A percentile compares a stretch with the other conserved stretches of the same genome.
Evolutionary conservation across 2,797 vertebrate genomes (phyloP).

Genomic region (Neostethus bicornis): DNA sequence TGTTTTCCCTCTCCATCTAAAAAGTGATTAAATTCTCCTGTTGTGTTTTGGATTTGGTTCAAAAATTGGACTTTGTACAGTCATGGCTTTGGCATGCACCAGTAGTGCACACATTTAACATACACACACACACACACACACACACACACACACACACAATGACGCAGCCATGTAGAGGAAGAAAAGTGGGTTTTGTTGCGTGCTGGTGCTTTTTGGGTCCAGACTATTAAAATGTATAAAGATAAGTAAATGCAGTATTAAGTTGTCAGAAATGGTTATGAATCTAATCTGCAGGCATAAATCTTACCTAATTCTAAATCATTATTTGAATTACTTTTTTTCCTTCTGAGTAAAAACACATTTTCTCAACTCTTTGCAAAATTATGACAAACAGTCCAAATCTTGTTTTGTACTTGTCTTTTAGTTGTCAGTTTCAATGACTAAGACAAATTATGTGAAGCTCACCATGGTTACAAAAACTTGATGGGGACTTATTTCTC

Average conservation of each 20-base stretch:
- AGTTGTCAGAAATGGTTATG: slow-evolving; percentile 41
- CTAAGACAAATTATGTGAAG: not conserved
- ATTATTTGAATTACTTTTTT: slow-evolving; percentile 17
- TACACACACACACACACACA: slow-evolving; percentile 17
- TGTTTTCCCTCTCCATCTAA: slow-evolving; percentile 23
- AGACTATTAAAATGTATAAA: slow-evolving; percentile 39
- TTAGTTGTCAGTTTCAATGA: not conserved
- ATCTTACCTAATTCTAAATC: slow-evolving; percentile 31
- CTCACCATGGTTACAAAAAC: not conserved
- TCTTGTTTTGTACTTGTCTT: not conserved
- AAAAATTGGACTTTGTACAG: slow-evolving; percentile 55
- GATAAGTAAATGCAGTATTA: slow-evolving; percentile 54
- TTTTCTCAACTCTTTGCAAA: slow-evolving; percentile 11
- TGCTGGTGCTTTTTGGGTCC: slow-evolving; percentile 26
- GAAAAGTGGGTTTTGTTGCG: slow-evolving; percentile 27
- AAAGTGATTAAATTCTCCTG: slow-evolving; percentile 66
- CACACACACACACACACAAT: slow-evolving; percentile 9
- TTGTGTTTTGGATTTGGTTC: slow-evolving; percentile 66
- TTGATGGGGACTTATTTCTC: not conserved
- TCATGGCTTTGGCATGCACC: slow-evolving; percentile 73
- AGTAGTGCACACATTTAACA: slow-evolving; percentile 34
- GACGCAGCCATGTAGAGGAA: no score
- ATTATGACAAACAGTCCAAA: slow-evolving; percentile 3
- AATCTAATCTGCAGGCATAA: slow-evolving; percentile 22
- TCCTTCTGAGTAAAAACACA: slow-evolving; percentile 14